A percentile compares a stretch with the other conserved stretches of the same genome.
Conservation (phyloP, 2,113 vertebrate genomes). For the rabbit (Oryctolagus cuniculus) region mOryCun1.1 NC_091438.1:136330501-136331000, state of each 20-base stretch:
- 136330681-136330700: background rate
- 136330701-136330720: background rate
- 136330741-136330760: background rate
- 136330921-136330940: background rate
- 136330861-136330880: background rate
- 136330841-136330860: background rate
- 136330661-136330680: background rate
- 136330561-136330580: conserved; percentile 14
- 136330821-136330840: background rate
- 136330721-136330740: background rate
- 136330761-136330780: background rate
- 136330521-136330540: background rate
- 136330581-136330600: background rate
- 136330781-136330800: background rate
- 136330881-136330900: background rate
- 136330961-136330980: conserved; percentile 49
- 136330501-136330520: background rate
- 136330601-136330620: background rate
- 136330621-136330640: background rate
- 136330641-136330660: background rate
- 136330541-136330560: background rate
- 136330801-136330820: fast-evolving
- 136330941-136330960: conserved; percentile 72
- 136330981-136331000: conserved; percentile 51
- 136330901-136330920: background rate